Evolutionary conservation across 2,797 vertebrate species (phyloP).

Genomic region (Sebastes diploproa): DNA sequence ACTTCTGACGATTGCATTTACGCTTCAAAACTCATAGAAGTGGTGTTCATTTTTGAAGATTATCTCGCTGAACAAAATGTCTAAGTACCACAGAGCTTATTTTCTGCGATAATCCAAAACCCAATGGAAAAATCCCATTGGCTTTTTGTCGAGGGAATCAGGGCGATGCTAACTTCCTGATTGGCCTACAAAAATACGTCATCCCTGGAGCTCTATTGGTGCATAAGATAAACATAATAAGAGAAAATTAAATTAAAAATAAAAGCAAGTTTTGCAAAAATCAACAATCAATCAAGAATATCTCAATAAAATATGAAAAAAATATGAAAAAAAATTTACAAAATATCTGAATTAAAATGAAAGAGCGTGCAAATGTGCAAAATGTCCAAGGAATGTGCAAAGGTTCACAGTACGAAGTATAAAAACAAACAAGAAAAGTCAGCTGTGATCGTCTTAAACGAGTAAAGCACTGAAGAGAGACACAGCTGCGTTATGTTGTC

Average conservation of each 20-base stretch:
- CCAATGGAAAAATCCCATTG: too few relatives aligned
- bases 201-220: background rate
- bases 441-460: slow-evolving; percentile 10
- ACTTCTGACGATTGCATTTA: too few relatives aligned
- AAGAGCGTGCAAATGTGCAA: background rate
- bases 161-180: background rate
- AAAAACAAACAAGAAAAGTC: background rate
- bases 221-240: background rate
- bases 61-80: too few relatives aligned
- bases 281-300: background rate
- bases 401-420: background rate
- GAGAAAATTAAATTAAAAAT: background rate
- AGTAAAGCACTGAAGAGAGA: slow-evolving; percentile 5
- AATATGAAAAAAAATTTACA: background rate
- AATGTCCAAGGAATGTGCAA: too few relatives aligned
- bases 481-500: slow-evolving; percentile 4
- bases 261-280: background rate
- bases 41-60: too few relatives aligned
- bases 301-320: background rate
- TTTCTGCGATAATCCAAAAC: too few relatives aligned
- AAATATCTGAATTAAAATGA: background rate
- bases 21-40: too few relatives aligned
- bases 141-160: too few relatives aligned
- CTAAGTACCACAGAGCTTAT: too few relatives aligned
- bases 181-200: background rate